Evolutionary conservation across 2,797 vertebrate genomes (phyloP).

Genomic region (Smutsia gigantea): DNA sequence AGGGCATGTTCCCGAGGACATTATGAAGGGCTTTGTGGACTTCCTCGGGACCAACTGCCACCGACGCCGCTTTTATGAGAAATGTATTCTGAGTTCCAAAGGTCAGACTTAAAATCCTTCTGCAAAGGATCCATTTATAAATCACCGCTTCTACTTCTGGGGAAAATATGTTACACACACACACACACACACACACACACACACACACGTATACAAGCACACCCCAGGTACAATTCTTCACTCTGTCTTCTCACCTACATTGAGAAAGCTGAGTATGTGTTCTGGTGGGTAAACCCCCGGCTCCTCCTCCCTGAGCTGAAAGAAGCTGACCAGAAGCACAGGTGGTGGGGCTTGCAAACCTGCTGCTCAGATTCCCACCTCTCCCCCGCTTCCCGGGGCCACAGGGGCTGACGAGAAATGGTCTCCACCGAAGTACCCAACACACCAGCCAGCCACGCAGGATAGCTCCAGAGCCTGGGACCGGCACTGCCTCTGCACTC

Average conservation of each 20-base stretch:
- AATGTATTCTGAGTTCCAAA: slow-evolving; percentile 27
- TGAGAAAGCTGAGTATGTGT: slow-evolving; percentile 59
- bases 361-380: neutral
- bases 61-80: neutral
- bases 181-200: neutral
- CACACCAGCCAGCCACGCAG: neutral
- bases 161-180: neutral
- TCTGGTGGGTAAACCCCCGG: neutral
- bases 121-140: slow-evolving; percentile 55
- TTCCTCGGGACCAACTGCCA: neutral
- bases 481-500: neutral
- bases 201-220: neutral
- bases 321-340: neutral
- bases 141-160: neutral
- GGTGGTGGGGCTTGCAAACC: neutral
- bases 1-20: neutral
- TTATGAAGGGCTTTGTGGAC: neutral
- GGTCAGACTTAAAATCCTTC: neutral
- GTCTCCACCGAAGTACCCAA: neutral
- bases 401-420: neutral
- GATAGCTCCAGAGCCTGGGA: neutral
- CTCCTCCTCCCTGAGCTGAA: neutral
- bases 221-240: neutral
- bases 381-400: neutral
- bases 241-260: slow-evolving; percentile 62